These are phyloP conservation scores for Cybosia mesomella DNA, from an alignment of 2,888 invertebrate species.

Conservation along the genomic window DNA sequence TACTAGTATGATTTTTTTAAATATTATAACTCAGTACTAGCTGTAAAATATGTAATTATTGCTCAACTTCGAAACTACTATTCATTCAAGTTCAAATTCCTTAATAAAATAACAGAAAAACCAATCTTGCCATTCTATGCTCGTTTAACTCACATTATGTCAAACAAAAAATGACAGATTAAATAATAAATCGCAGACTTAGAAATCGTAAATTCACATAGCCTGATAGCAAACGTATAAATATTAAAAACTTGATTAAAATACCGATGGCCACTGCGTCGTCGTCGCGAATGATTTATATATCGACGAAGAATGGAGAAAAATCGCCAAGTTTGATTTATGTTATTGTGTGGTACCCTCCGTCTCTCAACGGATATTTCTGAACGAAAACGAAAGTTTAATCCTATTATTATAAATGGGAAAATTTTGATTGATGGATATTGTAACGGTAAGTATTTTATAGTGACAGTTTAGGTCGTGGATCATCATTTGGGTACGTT, in stretches of 20 bases:
- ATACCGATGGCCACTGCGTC: conserved; percentile 28
- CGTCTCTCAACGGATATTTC: conserved; percentile 33
- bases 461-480: not conserved
- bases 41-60: no score
- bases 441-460: conserved; percentile 14
- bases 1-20: no score
- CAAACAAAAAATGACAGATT: conserved; percentile 16
- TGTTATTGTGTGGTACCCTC: conserved; percentile 35
- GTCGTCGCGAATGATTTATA: conserved; percentile 46
- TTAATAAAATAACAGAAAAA: not conserved
- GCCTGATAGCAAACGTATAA: conserved; percentile 35
- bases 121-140: not conserved
- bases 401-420: conserved; percentile 27
- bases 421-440: conserved; percentile 17
- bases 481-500: conserved; percentile 2
- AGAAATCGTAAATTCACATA: conserved; percentile 42
- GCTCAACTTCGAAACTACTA: no score
- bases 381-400: conserved; percentile 39
- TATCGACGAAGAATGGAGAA: conserved; percentile 37
- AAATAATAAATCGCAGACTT: conserved; percentile 30
- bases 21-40: no score
- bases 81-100: not conserved
- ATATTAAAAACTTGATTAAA: conserved; percentile 50
- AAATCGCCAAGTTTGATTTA: conserved; percentile 52
- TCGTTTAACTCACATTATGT: not conserved